Base-by-base conservation (phyloP, 1,140 invertebrate genomes). In the Coenobita brevimanus region DNA sequence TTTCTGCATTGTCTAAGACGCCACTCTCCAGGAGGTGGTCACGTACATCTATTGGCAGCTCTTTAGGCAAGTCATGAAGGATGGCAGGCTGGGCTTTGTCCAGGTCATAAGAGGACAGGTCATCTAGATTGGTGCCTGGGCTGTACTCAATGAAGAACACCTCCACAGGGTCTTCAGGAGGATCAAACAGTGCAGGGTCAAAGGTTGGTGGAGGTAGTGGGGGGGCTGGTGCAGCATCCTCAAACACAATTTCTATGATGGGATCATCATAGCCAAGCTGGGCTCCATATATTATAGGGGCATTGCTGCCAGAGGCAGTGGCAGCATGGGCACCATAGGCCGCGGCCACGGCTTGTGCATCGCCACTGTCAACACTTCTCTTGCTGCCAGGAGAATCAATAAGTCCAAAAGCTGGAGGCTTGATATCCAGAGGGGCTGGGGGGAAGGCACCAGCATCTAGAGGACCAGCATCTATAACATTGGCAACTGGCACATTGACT, bases 221-320 rank as follows among this genome's bases (percentile, higher is more conserved):
- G 21, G 87, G 89, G 0, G 69, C 69, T 15, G 89, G 89, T 1
- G 89, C 89, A 15, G 82, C 89, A 67, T 90, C 89, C 46, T 90
- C 73, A 71, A 90, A 89, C 21, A 90, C 83, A n/a, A 90, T 90
- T 62, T 90, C 89, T 46, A 90, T 89, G 33, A 89, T 90, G 13
- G 89, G 89, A 50, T 90, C 89, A 64, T 90, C 85, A 57, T 82
- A 87, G 3, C 85, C 85, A 27, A 89, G 43, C 80, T 86, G 81
- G n/a, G 89, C 67, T 24, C 76, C 88, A 38, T 80, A 89, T 10
- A 71, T 85, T 21, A 89, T 36, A 43, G 78, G 33, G 21, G 64
- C 62, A 57, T 57, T 62, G 30, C 36, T 24, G 8, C 36, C 21
- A 33, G 54, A 3, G 15, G 67, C 75, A 13, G 79, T 43, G n/a